Percentiles rank a stretch among this genome's conserved stretches.
Conservation (phyloP, 1,140 invertebrate genomes). For the Stegodyphus mimosarum region DNA sequence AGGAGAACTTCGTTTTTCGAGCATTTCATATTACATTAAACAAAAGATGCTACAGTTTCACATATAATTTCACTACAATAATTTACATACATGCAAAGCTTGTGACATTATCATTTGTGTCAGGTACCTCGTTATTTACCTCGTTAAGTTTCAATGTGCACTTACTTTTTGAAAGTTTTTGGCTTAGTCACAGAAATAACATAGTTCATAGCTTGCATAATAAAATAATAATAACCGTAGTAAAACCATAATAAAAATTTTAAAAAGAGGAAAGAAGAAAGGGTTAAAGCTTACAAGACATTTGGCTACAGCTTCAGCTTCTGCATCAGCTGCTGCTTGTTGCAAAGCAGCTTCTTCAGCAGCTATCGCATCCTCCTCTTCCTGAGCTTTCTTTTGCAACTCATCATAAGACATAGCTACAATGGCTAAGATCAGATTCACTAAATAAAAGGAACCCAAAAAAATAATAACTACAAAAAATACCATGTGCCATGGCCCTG, state of each 20-base stretch:
- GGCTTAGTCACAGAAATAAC: neutral
- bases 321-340: constrained; percentile 43
- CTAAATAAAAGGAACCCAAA: constrained; percentile 97
- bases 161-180: no score
- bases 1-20: no score
- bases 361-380: constrained; percentile 80
- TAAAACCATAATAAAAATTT: neutral
- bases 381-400: constrained; percentile 96
- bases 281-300: constrained; percentile 22
- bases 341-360: constrained; percentile 68
- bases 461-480: constrained; percentile 99
- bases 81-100: no score
- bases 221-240: neutral
- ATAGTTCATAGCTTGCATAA: neutral
- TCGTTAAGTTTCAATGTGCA: no score
- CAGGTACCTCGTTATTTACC: no score
- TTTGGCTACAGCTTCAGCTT: constrained; percentile 32
- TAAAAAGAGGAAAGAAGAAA: neutral
- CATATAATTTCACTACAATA: no score
- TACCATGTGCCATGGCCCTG: constrained; percentile 95
- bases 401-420: constrained; percentile 99
- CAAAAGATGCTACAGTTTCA: no score
- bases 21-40: no score
- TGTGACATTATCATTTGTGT: no score
- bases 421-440: constrained; percentile 98